Percentiles rank a stretch among this genome's conserved stretches.
These are phyloP conservation scores for Sorex maritimensis DNA, from an alignment of 2,797 vertebrate genomes.

Conservation along the genomic window DNA sequence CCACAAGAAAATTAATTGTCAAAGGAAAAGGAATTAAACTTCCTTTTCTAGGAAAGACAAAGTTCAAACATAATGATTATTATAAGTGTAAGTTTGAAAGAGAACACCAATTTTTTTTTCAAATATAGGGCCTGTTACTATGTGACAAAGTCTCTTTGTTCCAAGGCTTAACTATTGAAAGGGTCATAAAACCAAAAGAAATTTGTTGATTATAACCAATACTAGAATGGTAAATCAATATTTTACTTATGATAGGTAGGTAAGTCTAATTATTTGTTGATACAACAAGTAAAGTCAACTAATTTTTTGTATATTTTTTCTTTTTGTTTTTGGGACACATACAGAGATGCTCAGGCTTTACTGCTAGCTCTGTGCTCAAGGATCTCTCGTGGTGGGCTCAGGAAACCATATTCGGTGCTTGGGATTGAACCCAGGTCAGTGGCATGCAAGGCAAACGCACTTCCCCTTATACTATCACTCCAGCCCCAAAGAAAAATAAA, in stretches of 20 bases:
- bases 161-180: neutral
- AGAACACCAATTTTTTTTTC: neutral
- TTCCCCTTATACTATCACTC: too few relatives aligned
- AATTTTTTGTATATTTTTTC: too few relatives aligned
- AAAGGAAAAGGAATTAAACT: neutral
- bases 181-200: neutral
- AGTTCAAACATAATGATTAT: neutral
- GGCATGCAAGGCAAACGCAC: too few relatives aligned
- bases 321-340: too few relatives aligned
- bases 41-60: neutral
- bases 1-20: neutral
- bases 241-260: neutral
- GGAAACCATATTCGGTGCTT: too few relatives aligned
- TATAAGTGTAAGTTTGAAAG: neutral
- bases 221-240: slow-evolving; percentile 32
- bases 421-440: too few relatives aligned
- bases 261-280: slow-evolving; percentile 29
- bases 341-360: too few relatives aligned
- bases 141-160: neutral
- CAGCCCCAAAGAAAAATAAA: neutral
- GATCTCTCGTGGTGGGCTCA: too few relatives aligned
- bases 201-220: slow-evolving; percentile 21
- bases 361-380: too few relatives aligned
- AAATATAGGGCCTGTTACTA: neutral
- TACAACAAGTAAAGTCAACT: slow-evolving; percentile 8